Evolutionary conservation across 2,113 vertebrate species (phyloP), one percentile per base, ranked within the genome.

Genomic region (Tachysurus fulvidraco): DNA sequence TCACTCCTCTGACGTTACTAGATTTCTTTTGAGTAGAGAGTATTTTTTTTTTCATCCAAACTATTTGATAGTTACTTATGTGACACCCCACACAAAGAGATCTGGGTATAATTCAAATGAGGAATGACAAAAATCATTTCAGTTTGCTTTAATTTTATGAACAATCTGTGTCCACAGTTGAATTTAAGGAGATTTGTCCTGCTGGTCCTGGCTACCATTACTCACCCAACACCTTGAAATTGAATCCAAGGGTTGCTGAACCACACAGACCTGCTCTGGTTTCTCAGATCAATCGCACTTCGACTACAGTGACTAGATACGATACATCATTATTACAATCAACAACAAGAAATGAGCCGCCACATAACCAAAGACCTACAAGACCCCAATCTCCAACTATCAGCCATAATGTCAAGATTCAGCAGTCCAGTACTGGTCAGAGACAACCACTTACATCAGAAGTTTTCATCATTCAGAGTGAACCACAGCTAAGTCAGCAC

Each of bases 161-260:
- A 28, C 74, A 67, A 55, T 83, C 11, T 79, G 8, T 90, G 46
- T 82, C 91, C 57, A 2, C 92, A 99, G 98, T 94, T 88, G 95
- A 94, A 71, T 99, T 99, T 92, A 96, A 95, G 92, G 97, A 99
- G 91, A 98, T 97, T 93, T 99, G 98, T 86, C 98, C 98, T 0
- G 98, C 98, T 0, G 98, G 98, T 41, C 97, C 97, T 0, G 98
- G 98, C 4, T 99, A 98, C 50, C 97, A 98, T 67, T 99, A 99
- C 90, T 98, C 97, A 0, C 95, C 96, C 71, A 96, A 96, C 5
- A 95, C 96, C 30, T 91, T 97, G 60, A 95, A 95, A 80, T 94
- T 96, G 88, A 96, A 92, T 89, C 96, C 96, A 83, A 95, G 95
- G 30, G 90, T 89, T 19, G 52, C 88, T 0, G 92, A 94, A 36